Evolutionary conservation across 2,113 vertebrate species (phyloP).

Genomic region (Nothobranchius furzeri): DNA sequence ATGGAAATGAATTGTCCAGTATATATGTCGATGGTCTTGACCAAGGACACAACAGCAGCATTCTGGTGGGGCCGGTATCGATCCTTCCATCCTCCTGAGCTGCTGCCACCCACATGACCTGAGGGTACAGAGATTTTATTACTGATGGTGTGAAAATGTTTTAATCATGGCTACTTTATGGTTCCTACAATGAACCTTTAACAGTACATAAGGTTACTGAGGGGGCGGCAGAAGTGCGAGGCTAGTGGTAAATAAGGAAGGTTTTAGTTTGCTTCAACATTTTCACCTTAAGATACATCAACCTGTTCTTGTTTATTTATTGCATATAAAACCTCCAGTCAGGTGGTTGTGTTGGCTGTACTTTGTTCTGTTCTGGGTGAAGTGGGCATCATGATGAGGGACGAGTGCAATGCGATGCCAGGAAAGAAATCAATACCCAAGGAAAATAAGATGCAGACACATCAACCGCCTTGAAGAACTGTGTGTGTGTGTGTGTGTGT

Average conservation of each 20-base stretch:
- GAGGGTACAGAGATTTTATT: too few relatives aligned
- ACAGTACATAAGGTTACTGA: too few relatives aligned
- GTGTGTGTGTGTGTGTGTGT: conserved; percentile 16
- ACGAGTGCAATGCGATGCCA: conserved; percentile 61
- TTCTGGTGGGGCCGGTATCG: too few relatives aligned
- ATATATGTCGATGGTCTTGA: too few relatives aligned
- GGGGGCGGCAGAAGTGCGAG: too few relatives aligned
- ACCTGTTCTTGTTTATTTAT: conserved; percentile 13
- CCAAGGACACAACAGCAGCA: too few relatives aligned
- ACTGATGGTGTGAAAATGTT: too few relatives aligned
- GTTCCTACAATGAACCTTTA: background rate
- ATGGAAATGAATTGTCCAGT: too few relatives aligned
- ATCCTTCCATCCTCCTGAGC: too few relatives aligned
- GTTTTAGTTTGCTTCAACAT: conserved; percentile 22
- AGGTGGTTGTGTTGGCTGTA: conserved; percentile 33
- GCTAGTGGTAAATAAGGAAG: background rate
- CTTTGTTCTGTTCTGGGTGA: conserved; percentile 38
- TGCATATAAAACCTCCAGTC: conserved; percentile 29
- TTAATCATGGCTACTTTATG: too few relatives aligned
- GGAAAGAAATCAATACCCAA: conserved; percentile 63
- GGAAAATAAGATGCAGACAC: conserved; percentile 57
- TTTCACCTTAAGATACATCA: conserved; percentile 26
- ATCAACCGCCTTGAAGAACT: conserved; percentile 41
- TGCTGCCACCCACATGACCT: too few relatives aligned
- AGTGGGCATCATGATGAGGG: conserved; percentile 57